These are phyloP conservation scores for Cheiracanthium punctorium DNA, from an alignment of 2,888 invertebrate species.

Conservation along the genomic window DNA sequence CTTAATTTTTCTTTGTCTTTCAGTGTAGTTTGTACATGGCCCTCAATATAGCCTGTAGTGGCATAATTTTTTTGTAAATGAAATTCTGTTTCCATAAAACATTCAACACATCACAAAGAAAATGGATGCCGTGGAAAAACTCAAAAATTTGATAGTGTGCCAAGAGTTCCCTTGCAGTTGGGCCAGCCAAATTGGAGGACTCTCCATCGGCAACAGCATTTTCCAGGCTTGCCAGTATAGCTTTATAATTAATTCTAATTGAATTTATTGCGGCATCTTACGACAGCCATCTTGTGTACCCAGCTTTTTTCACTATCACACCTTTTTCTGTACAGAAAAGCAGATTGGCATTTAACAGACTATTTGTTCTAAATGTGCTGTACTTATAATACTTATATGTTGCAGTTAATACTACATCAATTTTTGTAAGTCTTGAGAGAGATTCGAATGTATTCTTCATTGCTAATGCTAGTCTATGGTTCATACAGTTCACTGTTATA, in stretches of 20 bases:
- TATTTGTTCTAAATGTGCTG: not conserved
- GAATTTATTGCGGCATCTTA: not conserved
- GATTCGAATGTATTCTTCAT: no score
- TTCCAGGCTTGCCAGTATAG: no score
- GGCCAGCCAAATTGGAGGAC: not conserved
- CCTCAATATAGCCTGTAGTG: not conserved
- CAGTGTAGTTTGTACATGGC: not conserved
- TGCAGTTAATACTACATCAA: not conserved
- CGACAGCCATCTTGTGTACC: not conserved
- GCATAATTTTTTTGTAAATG: not conserved
- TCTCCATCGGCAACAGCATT: not conserved
- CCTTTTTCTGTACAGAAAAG: not conserved
- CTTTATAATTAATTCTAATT: not conserved
- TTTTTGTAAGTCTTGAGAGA: not conserved
- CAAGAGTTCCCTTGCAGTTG: no score
- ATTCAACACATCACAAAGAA: no score
- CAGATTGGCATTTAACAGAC: no score
- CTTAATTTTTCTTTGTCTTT: not conserved
- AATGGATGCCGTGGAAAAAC: no score
- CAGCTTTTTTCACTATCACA: not conserved
- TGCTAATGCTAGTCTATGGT: no score
- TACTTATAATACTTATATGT: no score
- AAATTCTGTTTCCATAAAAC: not conserved
- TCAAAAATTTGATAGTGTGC: no score
- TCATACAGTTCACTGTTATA: no score